phyloP scores from a whole-genome alignment of 2,888 invertebrate species.

The Tenthredo amoena region DNA sequence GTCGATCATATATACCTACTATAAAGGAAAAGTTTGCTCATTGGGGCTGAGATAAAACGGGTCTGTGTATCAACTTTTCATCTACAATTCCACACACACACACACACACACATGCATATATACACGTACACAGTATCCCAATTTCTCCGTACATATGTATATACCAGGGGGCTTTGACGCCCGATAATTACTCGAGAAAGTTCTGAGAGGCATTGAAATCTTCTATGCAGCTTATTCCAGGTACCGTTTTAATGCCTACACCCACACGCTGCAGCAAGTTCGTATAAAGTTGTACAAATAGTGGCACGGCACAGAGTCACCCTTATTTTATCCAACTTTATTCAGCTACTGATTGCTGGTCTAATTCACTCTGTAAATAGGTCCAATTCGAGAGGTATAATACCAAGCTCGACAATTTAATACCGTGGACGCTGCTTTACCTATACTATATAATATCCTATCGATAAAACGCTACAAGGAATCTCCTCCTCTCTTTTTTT shows the following conservation, averaged over 20 bases:
- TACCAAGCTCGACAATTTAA: not conserved
- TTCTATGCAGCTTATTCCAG: not conserved
- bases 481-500: no score
- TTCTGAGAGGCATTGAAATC: not conserved
- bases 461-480: no score
- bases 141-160: not conserved
- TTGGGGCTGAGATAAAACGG: no score
- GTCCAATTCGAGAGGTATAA: not conserved
- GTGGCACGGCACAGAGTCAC: not conserved
- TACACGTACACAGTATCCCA: no score
- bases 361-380: constrained; percentile 1
- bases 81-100: not conserved
- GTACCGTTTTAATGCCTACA: not conserved
- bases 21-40: no score
- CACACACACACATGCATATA: not conserved
- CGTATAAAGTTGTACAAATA: not conserved
- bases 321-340: not conserved
- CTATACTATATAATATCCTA: not conserved
- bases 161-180: not conserved
- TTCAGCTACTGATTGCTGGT: not conserved
- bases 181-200: constrained; percentile 43
- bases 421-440: not conserved
- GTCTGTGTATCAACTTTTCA: not conserved
- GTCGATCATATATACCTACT: no score
- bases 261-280: not conserved